phyloP scores from a whole-genome alignment of 2,113 vertebrate species.

The Oostethus manadensis region DNA sequence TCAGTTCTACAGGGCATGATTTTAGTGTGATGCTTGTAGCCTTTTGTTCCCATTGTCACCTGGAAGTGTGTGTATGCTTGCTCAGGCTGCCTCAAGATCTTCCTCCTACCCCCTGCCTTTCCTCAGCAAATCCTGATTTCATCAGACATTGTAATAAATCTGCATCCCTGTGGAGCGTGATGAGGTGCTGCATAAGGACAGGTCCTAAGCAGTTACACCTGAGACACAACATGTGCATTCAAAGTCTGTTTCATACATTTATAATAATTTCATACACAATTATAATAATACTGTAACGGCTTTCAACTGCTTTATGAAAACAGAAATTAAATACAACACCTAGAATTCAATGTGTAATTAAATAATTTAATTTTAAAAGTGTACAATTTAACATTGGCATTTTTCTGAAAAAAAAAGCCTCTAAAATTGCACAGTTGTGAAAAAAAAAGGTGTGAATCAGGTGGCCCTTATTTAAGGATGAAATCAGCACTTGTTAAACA shows the following conservation, averaged over 20 bases:
- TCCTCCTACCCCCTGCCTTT: neutral
- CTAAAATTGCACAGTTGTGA: too few species aligned
- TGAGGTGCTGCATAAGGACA: neutral
- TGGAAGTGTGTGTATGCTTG: constrained; percentile 1
- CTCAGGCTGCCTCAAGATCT: neutral
- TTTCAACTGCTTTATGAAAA: too few species aligned
- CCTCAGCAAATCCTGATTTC: constrained; percentile 3
- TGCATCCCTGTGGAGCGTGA: constrained; percentile 1
- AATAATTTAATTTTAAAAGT: too few species aligned
- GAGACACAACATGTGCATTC: neutral
- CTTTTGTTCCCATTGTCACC: neutral
- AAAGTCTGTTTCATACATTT: neutral
- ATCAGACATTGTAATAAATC: constrained; percentile 8
- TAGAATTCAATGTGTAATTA: too few species aligned
- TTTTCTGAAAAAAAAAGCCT: too few species aligned
- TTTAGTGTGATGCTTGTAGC: neutral
- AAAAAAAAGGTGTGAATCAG: too few species aligned
- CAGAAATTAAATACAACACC: too few species aligned
- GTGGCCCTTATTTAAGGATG: too few species aligned
- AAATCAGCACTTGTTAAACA: too few species aligned
- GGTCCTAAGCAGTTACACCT: neutral
- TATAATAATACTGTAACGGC: neutral
- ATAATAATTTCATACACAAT: neutral
- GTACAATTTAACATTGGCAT: too few species aligned
- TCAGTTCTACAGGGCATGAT: neutral